These are phyloP conservation scores for Brachyhypopomus gauderio DNA, from an alignment of 2,113 vertebrate genomes.

Conservation along the genomic window DNA sequence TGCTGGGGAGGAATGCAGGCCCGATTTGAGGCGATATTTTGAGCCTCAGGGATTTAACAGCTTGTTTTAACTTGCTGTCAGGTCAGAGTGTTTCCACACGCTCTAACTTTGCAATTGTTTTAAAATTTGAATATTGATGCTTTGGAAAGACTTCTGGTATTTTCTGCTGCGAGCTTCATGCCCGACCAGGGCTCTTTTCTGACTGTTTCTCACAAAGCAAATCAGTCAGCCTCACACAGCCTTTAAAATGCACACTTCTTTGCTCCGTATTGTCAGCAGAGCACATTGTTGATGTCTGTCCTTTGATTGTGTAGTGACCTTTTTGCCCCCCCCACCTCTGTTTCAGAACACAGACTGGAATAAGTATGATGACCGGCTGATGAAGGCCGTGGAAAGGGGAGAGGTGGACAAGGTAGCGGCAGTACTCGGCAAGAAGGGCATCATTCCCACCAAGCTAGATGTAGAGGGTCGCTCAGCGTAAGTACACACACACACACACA, in stretches of 20 bases:
- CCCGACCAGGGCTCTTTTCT: not conserved
- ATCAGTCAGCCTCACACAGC: not conserved
- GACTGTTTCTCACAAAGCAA: slow-evolving; percentile 4
- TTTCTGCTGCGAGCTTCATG: not conserved
- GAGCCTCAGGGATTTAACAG: slow-evolving; percentile 17
- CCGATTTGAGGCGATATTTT: slow-evolving; percentile 24
- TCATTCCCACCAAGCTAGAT: slow-evolving; percentile 89
- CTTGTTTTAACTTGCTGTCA: slow-evolving; percentile 47
- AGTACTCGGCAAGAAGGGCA: slow-evolving; percentile 91
- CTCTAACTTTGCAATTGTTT: slow-evolving; percentile 5
- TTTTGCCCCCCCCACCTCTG: slow-evolving; percentile 12
- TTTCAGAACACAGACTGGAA: slow-evolving; percentile 90
- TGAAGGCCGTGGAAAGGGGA: slow-evolving; percentile 94
- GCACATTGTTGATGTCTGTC: not conserved
- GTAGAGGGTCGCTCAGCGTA: slow-evolving; percentile 95
- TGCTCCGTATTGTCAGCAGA: not conserved
- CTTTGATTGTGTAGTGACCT: not conserved
- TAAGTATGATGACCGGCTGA: slow-evolving; percentile 95
- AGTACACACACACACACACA: slow-evolving; percentile 69
- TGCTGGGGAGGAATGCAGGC: slow-evolving; percentile 21
- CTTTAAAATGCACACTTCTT: not conserved
- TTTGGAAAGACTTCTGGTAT: too few relatives aligned
- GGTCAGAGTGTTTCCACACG: not conserved
- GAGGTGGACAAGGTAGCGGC: slow-evolving; percentile 93
- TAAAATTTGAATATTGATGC: not conserved